A percentile compares a stretch with the other conserved stretches of the same genome.
Evolutionary conservation across 2,888 invertebrate species (phyloP).

Genomic region (Acanthosepion pharaonis): DNA sequence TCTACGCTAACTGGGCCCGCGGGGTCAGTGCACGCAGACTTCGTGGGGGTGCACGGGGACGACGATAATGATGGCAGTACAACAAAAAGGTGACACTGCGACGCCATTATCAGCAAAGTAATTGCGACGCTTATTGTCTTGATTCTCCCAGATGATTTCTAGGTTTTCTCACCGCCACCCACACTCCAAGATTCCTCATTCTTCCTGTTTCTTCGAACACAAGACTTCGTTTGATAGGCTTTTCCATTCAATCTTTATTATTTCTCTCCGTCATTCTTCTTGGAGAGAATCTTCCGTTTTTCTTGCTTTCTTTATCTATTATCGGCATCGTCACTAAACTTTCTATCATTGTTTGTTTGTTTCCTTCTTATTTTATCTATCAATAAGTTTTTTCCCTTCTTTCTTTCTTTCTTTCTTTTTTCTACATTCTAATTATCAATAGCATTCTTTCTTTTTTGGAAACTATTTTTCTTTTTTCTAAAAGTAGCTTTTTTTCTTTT

Average conservation of each 20-base stretch:
- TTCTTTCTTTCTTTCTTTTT: too few species aligned
- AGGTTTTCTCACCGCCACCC: neutral
- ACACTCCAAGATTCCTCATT: neutral
- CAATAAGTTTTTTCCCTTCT: too few species aligned
- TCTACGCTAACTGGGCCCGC: neutral
- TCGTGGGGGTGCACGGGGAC: neutral
- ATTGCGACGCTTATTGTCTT: neutral
- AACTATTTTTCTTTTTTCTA: neutral
- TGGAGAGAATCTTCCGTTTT: neutral
- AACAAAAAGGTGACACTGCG: neutral
- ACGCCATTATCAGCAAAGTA: constrained; percentile 20
- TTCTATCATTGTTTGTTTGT: neutral
- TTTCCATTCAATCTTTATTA: neutral
- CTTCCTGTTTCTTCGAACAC: neutral
- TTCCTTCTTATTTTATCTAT: neutral
- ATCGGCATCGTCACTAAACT: neutral
- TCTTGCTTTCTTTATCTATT: neutral
- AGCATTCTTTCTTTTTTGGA: neutral
- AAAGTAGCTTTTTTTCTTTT: neutral
- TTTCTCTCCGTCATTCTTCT: neutral
- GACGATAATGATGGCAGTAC: neutral
- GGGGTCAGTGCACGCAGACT: neutral
- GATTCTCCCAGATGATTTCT: neutral
- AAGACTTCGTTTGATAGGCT: neutral
- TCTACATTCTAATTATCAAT: neutral